Evolutionary conservation across 2,888 invertebrate species (phyloP).

Genomic region (Physocephala rufipes): DNA sequence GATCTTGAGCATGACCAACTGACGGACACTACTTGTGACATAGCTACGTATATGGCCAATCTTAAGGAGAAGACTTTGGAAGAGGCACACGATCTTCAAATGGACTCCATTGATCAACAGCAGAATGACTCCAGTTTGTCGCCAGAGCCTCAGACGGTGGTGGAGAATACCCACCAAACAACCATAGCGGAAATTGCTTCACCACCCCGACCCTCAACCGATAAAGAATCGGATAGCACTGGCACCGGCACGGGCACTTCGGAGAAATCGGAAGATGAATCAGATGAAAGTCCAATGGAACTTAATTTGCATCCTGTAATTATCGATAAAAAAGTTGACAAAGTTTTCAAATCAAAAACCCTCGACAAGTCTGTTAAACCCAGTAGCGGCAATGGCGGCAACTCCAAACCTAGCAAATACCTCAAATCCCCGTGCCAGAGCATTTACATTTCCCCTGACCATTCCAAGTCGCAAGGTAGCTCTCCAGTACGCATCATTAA

Average conservation of each 20-base stretch:
- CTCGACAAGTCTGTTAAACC: conserved; percentile 44
- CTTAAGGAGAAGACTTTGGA: conserved; percentile 64
- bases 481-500: conserved; percentile 66
- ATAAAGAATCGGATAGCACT: conserved; percentile 58
- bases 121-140: conserved; percentile 64
- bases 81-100: conserved; percentile 56
- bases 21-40: conserved; percentile 63
- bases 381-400: conserved; percentile 45
- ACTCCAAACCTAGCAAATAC: conserved; percentile 49
- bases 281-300: conserved; percentile 52
- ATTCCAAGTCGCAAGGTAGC: conserved; percentile 63
- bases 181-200: conserved; percentile 60
- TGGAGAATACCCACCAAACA: conserved; percentile 63
- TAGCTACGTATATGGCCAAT: conserved; percentile 65
- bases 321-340: conserved; percentile 65
- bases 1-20: conserved; percentile 64
- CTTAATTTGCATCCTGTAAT: conserved; percentile 54
- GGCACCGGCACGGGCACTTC: conserved; percentile 61
- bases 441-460: conserved; percentile 69
- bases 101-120: conserved; percentile 57
- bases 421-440: conserved; percentile 69
- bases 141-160: conserved; percentile 63
- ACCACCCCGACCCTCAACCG: conserved; percentile 57
- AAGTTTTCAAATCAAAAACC: conserved; percentile 63
- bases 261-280: conserved; percentile 63